These are phyloP conservation scores for Mizuhopecten yessoensis DNA, from an alignment of 1,140 invertebrate species.

Conservation along the genomic window DNA sequence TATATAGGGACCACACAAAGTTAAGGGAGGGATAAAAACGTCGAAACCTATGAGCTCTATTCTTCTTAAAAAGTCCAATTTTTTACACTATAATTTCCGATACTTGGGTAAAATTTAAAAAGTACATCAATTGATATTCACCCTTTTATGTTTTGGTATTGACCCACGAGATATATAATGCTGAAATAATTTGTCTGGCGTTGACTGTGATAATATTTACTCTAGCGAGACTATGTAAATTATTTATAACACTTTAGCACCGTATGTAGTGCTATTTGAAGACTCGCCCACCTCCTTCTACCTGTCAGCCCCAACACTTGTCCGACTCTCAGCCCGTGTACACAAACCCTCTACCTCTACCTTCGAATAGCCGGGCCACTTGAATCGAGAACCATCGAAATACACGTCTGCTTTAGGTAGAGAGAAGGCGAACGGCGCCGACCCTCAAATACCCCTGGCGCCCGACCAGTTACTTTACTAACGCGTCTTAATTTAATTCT, in stretches of 20 bases:
- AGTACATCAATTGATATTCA: slow-evolving; percentile 34
- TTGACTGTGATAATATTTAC: slow-evolving; percentile 30
- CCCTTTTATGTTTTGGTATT: slow-evolving; percentile 32
- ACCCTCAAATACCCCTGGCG: slow-evolving; percentile 36
- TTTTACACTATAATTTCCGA: background rate
- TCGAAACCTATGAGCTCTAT: background rate
- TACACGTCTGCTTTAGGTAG: background rate
- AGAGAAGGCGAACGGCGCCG: slow-evolving; percentile 28
- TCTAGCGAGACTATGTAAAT: slow-evolving; percentile 33
- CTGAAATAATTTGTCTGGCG: slow-evolving; percentile 4
- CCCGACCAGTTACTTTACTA: slow-evolving; percentile 31
- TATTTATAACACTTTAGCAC: slow-evolving; percentile 34
- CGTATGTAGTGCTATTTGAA: slow-evolving; percentile 38
- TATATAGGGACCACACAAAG: background rate
- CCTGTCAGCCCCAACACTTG: slow-evolving; percentile 36
- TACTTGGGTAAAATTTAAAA: background rate
- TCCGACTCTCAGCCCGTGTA: slow-evolving; percentile 21
- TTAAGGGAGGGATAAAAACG: background rate
- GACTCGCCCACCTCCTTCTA: slow-evolving; percentile 30
- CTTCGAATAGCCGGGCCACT: background rate
- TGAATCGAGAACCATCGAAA: slow-evolving; percentile 18
- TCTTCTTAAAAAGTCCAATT: background rate
- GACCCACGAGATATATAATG: slow-evolving; percentile 9
- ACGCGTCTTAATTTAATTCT: slow-evolving; percentile 39
- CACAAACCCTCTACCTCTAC: slow-evolving; percentile 23